Percentiles rank a stretch among this genome's conserved stretches.
Conservation (phyloP, 2,888 invertebrate species). For the Panopea generosa region DNA sequence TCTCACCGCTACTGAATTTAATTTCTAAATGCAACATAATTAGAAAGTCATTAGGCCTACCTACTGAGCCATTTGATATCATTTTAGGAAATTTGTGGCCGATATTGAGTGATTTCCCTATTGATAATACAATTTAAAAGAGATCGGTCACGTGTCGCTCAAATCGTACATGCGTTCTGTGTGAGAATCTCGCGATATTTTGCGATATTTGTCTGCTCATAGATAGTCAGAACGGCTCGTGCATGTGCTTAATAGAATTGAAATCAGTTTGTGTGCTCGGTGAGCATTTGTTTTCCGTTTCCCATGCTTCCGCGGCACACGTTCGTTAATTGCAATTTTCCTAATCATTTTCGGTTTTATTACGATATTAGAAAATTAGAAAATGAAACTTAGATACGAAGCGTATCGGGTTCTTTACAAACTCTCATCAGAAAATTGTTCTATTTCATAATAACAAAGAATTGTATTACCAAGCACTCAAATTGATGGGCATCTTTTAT, state of each 20-base stretch:
- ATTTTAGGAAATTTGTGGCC: conserved; percentile 35
- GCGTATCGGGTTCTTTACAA: conserved; percentile 6
- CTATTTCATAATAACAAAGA: neutral
- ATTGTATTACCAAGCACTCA: neutral
- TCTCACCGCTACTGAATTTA: too few relatives aligned
- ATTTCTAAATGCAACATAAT: conserved; percentile 5
- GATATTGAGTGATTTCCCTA: conserved; percentile 37
- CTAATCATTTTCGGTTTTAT: conserved; percentile 51
- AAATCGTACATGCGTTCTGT: conserved; percentile 1
- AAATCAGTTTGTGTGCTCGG: conserved; percentile 22
- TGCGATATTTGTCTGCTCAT: too few relatives aligned
- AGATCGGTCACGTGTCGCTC: conserved; percentile 49
- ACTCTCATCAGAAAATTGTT: conserved; percentile 26
- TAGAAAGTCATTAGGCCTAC: conserved; percentile 42
- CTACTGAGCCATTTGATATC: conserved; percentile 38
- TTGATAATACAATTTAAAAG: conserved; percentile 55
- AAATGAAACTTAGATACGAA: conserved; percentile 32
- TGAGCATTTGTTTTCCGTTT: conserved; percentile 55
- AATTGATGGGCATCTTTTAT: neutral
- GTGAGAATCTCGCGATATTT: conserved; percentile 11
- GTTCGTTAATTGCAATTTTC: conserved; percentile 58
- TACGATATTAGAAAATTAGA: conserved; percentile 58
- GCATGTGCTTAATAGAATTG: conserved; percentile 28
- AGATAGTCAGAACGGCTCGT: too few relatives aligned
- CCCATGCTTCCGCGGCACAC: conserved; percentile 47